Percentiles rank a stretch among this genome's conserved stretches.
Evolutionary conservation across 2,797 vertebrate genomes (phyloP).

Genomic region (Tympanoctomys barrerae): DNA sequence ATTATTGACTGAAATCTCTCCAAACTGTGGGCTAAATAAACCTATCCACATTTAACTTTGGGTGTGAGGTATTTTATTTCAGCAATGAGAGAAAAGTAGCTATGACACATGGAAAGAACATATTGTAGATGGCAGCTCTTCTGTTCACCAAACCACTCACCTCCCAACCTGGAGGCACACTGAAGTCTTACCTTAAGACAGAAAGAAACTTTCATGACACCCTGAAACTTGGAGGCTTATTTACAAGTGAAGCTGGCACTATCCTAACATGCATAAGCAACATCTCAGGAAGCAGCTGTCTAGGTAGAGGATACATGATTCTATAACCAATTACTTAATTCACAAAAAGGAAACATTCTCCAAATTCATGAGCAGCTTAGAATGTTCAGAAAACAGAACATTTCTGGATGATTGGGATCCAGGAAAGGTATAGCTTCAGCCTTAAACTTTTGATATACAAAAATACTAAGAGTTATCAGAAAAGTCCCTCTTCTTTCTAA

Average conservation of each 20-base stretch:
- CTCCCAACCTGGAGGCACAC: neutral
- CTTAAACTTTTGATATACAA: neutral
- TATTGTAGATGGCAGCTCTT: neutral
- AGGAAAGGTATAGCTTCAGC: neutral
- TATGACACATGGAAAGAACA: neutral
- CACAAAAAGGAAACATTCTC: neutral
- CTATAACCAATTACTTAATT: neutral
- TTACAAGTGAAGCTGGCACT: neutral
- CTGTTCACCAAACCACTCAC: neutral
- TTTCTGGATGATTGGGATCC: neutral
- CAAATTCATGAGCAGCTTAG: neutral
- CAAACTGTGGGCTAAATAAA: too few relatives aligned
- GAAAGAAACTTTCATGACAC: neutral
- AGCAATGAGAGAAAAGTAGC: too few relatives aligned
- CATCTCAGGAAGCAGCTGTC: neutral
- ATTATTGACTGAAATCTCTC: too few relatives aligned
- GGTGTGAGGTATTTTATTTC: too few relatives aligned
- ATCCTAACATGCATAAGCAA: neutral
- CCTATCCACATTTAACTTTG: too few relatives aligned
- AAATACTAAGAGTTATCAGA: neutral
- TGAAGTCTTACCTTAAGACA: neutral
- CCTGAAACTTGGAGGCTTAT: neutral
- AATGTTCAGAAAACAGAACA: neutral
- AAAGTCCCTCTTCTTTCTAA: constrained; percentile 4
- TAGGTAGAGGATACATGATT: neutral